Conservation (phyloP, 2,888 invertebrate species). For the Gerris lacustris region DNA sequence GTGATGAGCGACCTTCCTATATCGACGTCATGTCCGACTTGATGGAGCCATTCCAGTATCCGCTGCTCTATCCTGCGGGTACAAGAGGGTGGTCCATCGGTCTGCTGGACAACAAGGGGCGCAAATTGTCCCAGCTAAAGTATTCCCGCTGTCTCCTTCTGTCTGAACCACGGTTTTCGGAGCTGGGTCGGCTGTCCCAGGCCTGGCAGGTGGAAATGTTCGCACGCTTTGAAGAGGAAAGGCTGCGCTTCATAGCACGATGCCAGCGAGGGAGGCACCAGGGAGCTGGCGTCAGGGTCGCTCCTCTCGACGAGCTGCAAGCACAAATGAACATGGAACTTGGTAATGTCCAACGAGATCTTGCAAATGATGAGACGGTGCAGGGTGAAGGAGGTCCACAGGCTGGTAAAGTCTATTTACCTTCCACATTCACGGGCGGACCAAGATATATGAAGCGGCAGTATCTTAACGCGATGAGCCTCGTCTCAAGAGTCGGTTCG, state of each 20-base stretch:
- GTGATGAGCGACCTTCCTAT: background rate
- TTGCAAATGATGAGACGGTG: slow-evolving; percentile 22
- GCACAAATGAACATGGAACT: no score
- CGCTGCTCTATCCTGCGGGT: slow-evolving; percentile 18
- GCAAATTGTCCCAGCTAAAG: slow-evolving; percentile 13
- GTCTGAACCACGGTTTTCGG: slow-evolving; percentile 15
- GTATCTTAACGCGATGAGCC: slow-evolving; percentile 21
- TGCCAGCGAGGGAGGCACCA: no score
- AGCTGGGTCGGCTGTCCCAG: slow-evolving; percentile 18
- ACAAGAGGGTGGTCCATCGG: slow-evolving; percentile 15
- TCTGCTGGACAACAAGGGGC: background rate
- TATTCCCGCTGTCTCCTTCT: slow-evolving; percentile 14
- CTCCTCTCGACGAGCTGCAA: no score
- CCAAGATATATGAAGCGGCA: slow-evolving; percentile 19
- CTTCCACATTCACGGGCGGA: slow-evolving; percentile 21
- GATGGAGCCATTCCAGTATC: slow-evolving; percentile 19
- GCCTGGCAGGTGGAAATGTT: slow-evolving; percentile 18
- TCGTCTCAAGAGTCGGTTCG: no score
- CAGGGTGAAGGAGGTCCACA: slow-evolving; percentile 15
- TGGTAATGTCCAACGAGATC: no score
- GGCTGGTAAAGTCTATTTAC: slow-evolving; percentile 19
- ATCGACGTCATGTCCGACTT: slow-evolving; percentile 15
- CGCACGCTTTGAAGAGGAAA: slow-evolving; percentile 17
- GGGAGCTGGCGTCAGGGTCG: no score
- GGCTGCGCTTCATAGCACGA: no score